Evolutionary conservation across 2,113 vertebrate genomes (phyloP), one percentile per base, ranked within the genome.

Genomic region (Catharus bicknelli): DNA sequence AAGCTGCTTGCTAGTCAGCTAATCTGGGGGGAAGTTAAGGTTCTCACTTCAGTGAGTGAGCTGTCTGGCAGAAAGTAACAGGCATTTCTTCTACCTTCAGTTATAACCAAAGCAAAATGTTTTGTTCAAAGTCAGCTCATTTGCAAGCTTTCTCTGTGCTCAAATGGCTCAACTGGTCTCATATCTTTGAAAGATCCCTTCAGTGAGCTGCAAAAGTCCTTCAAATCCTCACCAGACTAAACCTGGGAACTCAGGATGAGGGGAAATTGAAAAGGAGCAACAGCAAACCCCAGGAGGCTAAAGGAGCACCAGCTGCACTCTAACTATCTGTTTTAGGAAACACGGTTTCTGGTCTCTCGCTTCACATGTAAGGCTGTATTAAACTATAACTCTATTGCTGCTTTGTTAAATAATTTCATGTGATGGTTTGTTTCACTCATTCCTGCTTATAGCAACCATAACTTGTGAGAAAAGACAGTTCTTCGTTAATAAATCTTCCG

Each of bases 111-210:
- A 93, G 81, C 57, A 88, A 95, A 96, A 91, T 64, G 58, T 73
- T 95, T 95, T 93, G 59, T 59, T 92, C 83, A 91, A 90, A 74
- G 81, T 80, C 73, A 95, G 76, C 83, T 95, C 57, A 86, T 93
- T 95, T 96, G 89, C 89, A 93, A 79, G 89, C 78, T 9, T 91
- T 77, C 67, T 80, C 66, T 70, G 27, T 40, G 63, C 50, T 88
- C 54, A 91, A 91, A 82, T 27, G 57, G 82, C 57, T 93, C 80
- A 94, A 89, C 68, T 91, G 79, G 64, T 90, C 38, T 62, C 70
- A 86, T 91, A 89, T 69, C 69, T 93, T 83, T 84, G 62, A 68
- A 79, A 92, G 83, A 90, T 92, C 85, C 87, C 74, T 72, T 83
- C 63, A 92, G 89, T 36, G 76, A 94, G 72, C 73, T 80, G 62